Base-by-base conservation (phyloP, 2,888 invertebrate species). In the Perdita meconis region DNA sequence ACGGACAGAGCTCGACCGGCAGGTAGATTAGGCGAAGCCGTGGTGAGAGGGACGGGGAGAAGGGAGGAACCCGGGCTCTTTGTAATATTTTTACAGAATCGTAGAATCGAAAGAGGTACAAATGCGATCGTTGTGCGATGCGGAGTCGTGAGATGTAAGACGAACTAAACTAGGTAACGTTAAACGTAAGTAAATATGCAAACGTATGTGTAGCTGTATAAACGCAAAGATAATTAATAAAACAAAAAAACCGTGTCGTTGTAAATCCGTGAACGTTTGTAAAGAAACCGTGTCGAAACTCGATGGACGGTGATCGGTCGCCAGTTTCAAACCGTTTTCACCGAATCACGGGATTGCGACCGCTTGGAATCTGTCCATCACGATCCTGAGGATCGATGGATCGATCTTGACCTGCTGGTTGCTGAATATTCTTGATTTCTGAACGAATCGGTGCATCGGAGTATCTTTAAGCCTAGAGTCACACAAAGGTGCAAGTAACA, bases 181-280 rank as follows among this genome's bases (percentile, higher is more conserved):
- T 73, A 59, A 40, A 16, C 38, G 50, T 56, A 61, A 76, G 12
- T 65, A 60, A 56, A 40, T 66, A 65, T 73, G 74, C 75, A 73
- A 72, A 16, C 66, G 67, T 66, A 10, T 63, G 76, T 76, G 55
- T 72, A 79, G 72, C 60, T 60, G 60, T 79, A 70, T 47, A 71
- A 69, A 61, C 22, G 30, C 38, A 38, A 40, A 36, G 34, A n/a
- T n/a, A n/a, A n/a, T n/a, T 24, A 26, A 42, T 2, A 55, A 26
- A 1, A 1, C 10, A 13, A 74, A 60, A 44, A 77, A 22, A 40
- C 26, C 61, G 47, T 67, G 71, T 77, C 68, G 55, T 72, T 71
- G 78, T 72, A 78, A 78, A 77, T n/a, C n/a, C 77, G 78, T 79
- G 68, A 44, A 78, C 68, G 65, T 78, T 79, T 71, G 55, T 68